A percentile compares a stretch with the other conserved stretches of the same genome.
phyloP scores from a whole-genome alignment of 2,888 invertebrate species.

The Alloplasta piceator region DNA sequence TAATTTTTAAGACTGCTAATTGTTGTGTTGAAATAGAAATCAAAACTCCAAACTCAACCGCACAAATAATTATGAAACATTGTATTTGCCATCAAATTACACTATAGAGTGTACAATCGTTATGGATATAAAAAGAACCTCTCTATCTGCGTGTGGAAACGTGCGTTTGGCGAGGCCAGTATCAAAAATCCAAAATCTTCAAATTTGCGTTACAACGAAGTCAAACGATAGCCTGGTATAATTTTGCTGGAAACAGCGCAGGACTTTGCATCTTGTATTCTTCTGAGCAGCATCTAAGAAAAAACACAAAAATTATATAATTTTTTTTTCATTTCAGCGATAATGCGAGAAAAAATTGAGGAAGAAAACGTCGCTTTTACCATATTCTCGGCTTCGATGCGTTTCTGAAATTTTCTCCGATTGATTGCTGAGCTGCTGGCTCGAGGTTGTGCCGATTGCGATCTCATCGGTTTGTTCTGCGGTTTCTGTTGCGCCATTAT shows the following conservation, averaged over 20 bases:
- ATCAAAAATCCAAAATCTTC: constrained; percentile 40
- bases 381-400: constrained; percentile 84
- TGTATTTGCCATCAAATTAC: constrained; percentile 42
- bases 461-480: constrained; percentile 65
- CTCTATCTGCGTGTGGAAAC: constrained; percentile 1
- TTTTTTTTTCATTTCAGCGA: too few species aligned
- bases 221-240: constrained; percentile 73
- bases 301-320: not conserved
- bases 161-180: constrained; percentile 54
- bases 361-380: constrained; percentile 76
- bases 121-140: constrained; percentile 28
- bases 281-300: constrained; percentile 75
- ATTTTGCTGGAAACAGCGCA: constrained; percentile 69
- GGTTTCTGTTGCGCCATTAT: constrained; percentile 81
- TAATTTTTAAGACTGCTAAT: constrained; percentile 78
- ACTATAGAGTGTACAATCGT: constrained; percentile 56
- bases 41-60: constrained; percentile 55
- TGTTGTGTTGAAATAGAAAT: constrained; percentile 75
- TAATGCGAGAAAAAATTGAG: not conserved
- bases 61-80: constrained; percentile 26
- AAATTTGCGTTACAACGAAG: constrained; percentile 68
- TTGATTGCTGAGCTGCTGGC: constrained; percentile 83
- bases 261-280: constrained; percentile 77
- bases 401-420: constrained; percentile 83
- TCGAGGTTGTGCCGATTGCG: constrained; percentile 64